Conservation (phyloP, 1,140 invertebrate species). For the Periplaneta americana region DNA sequence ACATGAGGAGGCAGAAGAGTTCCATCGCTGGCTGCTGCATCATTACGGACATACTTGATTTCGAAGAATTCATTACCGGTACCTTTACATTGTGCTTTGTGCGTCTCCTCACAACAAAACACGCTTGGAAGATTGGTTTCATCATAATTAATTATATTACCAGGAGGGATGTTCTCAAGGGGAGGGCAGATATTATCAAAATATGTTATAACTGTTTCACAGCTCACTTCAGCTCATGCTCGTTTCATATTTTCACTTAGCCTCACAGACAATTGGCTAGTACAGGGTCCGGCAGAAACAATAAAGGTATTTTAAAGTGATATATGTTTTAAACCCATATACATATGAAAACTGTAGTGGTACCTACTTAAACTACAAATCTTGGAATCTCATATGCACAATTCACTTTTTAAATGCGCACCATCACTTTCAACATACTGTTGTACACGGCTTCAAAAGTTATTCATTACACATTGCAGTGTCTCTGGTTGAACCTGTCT, state of each 20-base stretch:
- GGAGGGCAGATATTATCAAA: neutral
- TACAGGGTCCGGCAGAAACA: slow-evolving; percentile 20
- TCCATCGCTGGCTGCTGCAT: slow-evolving; percentile 20
- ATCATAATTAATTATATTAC: neutral
- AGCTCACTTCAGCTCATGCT: neutral
- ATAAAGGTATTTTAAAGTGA: too few relatives aligned
- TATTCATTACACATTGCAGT: too few relatives aligned
- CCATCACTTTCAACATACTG: too few relatives aligned
- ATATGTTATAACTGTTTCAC: neutral
- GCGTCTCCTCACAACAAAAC: neutral
- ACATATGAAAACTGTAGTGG: too few relatives aligned
- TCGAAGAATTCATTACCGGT: slow-evolving; percentile 16
- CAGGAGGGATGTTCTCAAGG: neutral
- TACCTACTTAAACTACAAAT: too few relatives aligned
- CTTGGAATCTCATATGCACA: too few relatives aligned
- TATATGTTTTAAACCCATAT: too few relatives aligned
- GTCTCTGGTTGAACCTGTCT: too few relatives aligned
- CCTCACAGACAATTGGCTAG: slow-evolving; percentile 19
- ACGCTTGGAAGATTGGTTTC: neutral
- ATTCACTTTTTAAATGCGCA: too few relatives aligned
- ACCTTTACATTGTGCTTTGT: neutral
- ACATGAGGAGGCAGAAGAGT: slow-evolving; percentile 24
- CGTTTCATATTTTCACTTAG: neutral
- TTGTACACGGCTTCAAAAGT: too few relatives aligned
- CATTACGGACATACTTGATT: slow-evolving; percentile 25